Percentiles rank a stretch among this genome's conserved stretches.
Conservation (phyloP, 1,140 invertebrate genomes). For the Babylonia areolata region DNA sequence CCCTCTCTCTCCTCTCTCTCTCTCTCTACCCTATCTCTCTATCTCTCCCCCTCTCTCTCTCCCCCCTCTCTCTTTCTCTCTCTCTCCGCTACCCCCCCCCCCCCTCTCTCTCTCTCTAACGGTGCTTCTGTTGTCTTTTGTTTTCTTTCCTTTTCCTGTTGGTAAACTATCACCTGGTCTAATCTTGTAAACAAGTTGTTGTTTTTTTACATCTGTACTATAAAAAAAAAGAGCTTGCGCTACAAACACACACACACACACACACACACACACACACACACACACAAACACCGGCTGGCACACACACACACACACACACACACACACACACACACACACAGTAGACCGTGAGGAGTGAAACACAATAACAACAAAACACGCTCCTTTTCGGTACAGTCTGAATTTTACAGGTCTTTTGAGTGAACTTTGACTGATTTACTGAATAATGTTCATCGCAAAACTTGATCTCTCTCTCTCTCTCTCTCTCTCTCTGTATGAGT, state of each 20-base stretch:
- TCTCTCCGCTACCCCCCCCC: neutral
- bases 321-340: slow-evolving; percentile 2
- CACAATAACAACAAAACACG: no score
- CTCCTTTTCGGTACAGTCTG: no score
- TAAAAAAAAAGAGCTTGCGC: no score
- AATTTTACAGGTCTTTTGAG: no score
- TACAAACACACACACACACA: slow-evolving; percentile 12
- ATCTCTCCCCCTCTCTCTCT: neutral
- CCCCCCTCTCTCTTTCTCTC: neutral
- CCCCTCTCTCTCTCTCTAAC: slow-evolving; percentile 3
- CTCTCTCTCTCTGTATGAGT: no score
- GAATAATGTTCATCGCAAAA: no score
- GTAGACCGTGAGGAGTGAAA: no score
- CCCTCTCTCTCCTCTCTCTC: neutral
- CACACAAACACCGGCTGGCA: neutral
- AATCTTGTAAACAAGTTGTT: no score
- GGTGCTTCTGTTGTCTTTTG: neutral
- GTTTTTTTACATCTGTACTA: no score
- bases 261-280: slow-evolving; percentile 1
- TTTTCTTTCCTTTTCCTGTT: neutral
- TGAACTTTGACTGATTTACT: no score
- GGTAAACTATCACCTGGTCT: no score
- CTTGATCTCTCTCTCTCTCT: no score
- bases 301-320: slow-evolving; percentile 3
- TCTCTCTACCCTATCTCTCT: neutral